Conservation (phyloP, 2,113 vertebrate genomes). For the Thunnus maccoyii region DNA sequence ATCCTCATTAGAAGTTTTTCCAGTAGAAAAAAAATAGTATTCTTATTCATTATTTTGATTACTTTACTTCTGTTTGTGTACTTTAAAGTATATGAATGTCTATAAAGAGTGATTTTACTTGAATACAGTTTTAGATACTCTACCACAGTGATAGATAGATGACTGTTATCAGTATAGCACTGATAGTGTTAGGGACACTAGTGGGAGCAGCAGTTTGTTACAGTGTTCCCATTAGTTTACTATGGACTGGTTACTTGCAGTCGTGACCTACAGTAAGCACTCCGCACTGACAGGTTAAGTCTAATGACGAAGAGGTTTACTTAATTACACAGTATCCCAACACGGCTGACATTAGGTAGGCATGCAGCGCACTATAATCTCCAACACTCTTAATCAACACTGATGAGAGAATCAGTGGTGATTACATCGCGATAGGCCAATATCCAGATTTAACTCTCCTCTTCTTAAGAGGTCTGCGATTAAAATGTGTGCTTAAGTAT, state of each 20-base stretch:
- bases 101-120: no score
- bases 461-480: slow-evolving; percentile 43
- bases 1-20: neutral
- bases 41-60: neutral
- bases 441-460: slow-evolving; percentile 52
- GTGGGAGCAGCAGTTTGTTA: neutral
- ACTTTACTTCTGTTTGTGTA: neutral
- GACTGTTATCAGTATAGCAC: neutral
- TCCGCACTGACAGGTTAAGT: slow-evolving; percentile 32
- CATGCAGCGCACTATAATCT: slow-evolving; percentile 41
- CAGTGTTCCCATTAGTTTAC: slow-evolving; percentile 2
- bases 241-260: slow-evolving; percentile 3
- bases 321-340: slow-evolving; percentile 39
- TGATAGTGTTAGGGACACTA: neutral
- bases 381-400: slow-evolving; percentile 59
- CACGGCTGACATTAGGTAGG: slow-evolving; percentile 45
- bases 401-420: slow-evolving; percentile 51
- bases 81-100: no score
- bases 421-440: slow-evolving; percentile 28
- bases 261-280: slow-evolving; percentile 12
- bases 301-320: slow-evolving; percentile 39
- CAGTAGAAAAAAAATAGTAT: neutral
- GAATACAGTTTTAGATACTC: no score
- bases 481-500: slow-evolving; percentile 63
- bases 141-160: neutral